Percentiles rank a stretch among this genome's conserved stretches.
Evolutionary conservation across 2,888 invertebrate genomes (phyloP).

Genomic region (Odontocerum albicorne): DNA sequence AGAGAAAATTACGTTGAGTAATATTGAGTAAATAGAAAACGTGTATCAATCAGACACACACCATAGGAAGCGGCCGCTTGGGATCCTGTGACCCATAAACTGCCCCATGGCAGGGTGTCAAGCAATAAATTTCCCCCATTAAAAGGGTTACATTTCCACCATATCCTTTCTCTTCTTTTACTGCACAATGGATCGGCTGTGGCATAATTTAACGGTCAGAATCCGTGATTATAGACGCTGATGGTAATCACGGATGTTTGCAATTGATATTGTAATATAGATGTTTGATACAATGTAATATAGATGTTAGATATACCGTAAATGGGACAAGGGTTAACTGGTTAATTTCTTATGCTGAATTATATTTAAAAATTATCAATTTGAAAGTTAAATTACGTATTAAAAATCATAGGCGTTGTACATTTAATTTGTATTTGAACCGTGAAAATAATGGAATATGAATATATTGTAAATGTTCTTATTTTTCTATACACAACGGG

Average conservation of each 20-base stretch:
- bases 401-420: too few relatives aligned
- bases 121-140: slow-evolving; percentile 27
- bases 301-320: too few relatives aligned
- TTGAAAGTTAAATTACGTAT: too few relatives aligned
- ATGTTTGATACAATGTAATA: too few relatives aligned
- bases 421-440: too few relatives aligned
- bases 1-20: background rate
- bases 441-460: too few relatives aligned
- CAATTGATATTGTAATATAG: slow-evolving; percentile 11
- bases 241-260: slow-evolving; percentile 13
- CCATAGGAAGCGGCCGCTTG: too few relatives aligned
- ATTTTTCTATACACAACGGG: too few relatives aligned
- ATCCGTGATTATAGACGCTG: slow-evolving; percentile 14
- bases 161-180: slow-evolving; percentile 1
- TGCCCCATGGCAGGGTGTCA: slow-evolving; percentile 24
- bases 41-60: slow-evolving; percentile 11
- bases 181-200: slow-evolving; percentile 10
- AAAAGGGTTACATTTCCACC: slow-evolving; percentile 17
- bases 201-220: slow-evolving; percentile 16
- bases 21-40: background rate
- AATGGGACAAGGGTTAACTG: too few relatives aligned
- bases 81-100: slow-evolving; percentile 3
- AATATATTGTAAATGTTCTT: too few relatives aligned
- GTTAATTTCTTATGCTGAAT: too few relatives aligned
- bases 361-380: too few relatives aligned